Evolutionary conservation across 2,113 vertebrate species (phyloP).

Genomic region (Meriones unguiculatus): DNA sequence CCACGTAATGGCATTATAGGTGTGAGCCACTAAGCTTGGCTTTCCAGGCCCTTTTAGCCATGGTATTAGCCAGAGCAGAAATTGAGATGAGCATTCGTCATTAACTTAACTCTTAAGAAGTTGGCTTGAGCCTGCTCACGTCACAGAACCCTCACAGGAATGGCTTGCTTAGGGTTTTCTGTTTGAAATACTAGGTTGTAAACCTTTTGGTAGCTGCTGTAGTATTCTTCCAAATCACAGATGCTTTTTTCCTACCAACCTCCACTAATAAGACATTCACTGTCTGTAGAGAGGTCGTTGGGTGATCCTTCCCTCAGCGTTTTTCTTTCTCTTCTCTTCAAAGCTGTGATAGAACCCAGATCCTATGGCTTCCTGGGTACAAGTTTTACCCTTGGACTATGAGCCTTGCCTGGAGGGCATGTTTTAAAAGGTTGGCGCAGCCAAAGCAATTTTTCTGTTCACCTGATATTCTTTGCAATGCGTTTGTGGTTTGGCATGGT

Average conservation of each 20-base stretch:
- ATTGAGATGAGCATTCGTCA: not conserved
- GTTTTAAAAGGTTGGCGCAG: constrained; percentile 8
- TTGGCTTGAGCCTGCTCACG: not conserved
- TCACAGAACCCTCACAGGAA: not conserved
- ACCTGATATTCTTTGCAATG: constrained; percentile 17
- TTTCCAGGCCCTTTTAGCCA: not conserved
- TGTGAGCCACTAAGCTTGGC: not conserved
- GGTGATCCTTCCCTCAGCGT: not conserved
- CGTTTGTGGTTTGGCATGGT: constrained; percentile 56
- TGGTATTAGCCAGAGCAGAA: not conserved
- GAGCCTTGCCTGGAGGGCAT: not conserved
- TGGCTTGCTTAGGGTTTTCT: not conserved
- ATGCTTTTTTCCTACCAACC: not conserved
- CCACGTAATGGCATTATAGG: not conserved
- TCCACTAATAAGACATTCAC: not conserved
- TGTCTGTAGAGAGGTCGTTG: not conserved
- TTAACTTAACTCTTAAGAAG: not conserved
- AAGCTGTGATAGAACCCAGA: not conserved
- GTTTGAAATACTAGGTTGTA: not conserved
- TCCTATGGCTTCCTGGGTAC: not conserved
- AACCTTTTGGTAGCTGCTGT: not conserved
- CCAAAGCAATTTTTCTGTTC: constrained; percentile 49
- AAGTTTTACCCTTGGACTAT: not conserved
- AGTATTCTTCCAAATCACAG: not conserved
- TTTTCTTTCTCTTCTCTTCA: not conserved